Base-by-base conservation (phyloP, 2,888 invertebrate species). In the Drosophila austrosaltans region DNA sequence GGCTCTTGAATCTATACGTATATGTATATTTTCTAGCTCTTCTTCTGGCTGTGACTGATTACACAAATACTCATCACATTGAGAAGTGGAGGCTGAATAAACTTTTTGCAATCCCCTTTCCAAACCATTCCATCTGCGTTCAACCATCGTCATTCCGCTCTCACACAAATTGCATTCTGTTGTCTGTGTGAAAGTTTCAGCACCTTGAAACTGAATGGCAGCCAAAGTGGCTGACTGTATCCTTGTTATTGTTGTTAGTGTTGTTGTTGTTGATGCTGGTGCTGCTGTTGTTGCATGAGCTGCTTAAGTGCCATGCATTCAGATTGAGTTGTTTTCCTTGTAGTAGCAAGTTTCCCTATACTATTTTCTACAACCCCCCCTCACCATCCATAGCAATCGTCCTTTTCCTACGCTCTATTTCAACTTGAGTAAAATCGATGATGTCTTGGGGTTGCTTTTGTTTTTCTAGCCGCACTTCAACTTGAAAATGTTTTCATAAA, bases 401-500 rank as follows among this genome's bases (percentile, higher is more conserved):
- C 56, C 48, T 20, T 20, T 48, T 48, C 25, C 25, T 25, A 48
- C 22, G 48, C 48, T 48, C 48, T 25, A 48, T 48, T 48, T 48
- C 48, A 48, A 73, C 81, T 76, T 64, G 72, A 70, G 74, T 36
- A 88, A 83, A 83, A 83, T 83, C 88, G 87, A 83, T 88, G 79
- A 72, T 67, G 75, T 74, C 75, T 67, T 72, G 68, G 75, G 68
- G 28, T 42, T 58, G 66, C 76, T 36, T 70, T 88, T 84, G 83
- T 86, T 88, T 86, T 88, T 86, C 70, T 76, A 81, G 84, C 88
- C 83, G 89, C 83, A 81, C 87, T 86, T 81, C 77, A 77, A 88
- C 81, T 88, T 84, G 81, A 86, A 85, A 82, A 83, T 88, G 88
- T 84, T 84, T 86, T 83, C 81, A 88, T 83, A 83, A 88, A 83